Evolutionary conservation across 1,140 invertebrate species (phyloP).

Genomic region (Musca vetustissima): DNA sequence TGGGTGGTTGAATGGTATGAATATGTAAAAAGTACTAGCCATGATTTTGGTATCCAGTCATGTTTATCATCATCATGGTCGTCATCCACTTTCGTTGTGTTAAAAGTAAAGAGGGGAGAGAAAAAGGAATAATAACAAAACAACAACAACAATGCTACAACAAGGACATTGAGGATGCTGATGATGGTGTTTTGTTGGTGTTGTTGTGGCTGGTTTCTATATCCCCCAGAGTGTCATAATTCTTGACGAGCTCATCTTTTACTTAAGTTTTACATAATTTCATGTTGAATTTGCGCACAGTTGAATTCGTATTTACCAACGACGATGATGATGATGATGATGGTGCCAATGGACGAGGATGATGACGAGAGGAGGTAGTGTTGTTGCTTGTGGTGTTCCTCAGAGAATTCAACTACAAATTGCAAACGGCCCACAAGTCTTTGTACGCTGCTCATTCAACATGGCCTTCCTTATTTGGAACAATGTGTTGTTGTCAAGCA

Average conservation of each 20-base stretch:
- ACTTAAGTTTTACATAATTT: conserved; percentile 57
- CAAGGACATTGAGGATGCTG: neutral
- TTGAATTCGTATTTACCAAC: conserved; percentile 2
- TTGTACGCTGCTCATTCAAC: too few relatives aligned
- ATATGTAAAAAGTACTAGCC: neutral
- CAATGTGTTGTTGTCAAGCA: too few relatives aligned
- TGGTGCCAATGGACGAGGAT: too few relatives aligned
- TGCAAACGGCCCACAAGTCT: neutral
- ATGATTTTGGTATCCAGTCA: too few relatives aligned
- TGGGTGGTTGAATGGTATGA: neutral
- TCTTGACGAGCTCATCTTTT: conserved; percentile 57
- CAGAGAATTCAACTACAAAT: conserved; percentile 19
- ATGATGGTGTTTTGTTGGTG: conserved; percentile 29
- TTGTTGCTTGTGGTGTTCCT: too few relatives aligned
- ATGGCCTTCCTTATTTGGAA: too few relatives aligned
- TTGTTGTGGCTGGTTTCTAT: neutral
- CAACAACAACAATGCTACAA: too few relatives aligned
- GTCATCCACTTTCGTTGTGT: too few relatives aligned
- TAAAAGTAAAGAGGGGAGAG: too few relatives aligned
- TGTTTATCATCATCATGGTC: too few relatives aligned
- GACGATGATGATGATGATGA: neutral
- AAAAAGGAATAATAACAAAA: too few relatives aligned
- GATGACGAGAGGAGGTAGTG: too few relatives aligned
- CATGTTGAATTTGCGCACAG: conserved; percentile 36
- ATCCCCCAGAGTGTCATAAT: conserved; percentile 55